Evolutionary conservation across 2,113 vertebrate species (phyloP).

Genomic region (Numenius arquata): DNA sequence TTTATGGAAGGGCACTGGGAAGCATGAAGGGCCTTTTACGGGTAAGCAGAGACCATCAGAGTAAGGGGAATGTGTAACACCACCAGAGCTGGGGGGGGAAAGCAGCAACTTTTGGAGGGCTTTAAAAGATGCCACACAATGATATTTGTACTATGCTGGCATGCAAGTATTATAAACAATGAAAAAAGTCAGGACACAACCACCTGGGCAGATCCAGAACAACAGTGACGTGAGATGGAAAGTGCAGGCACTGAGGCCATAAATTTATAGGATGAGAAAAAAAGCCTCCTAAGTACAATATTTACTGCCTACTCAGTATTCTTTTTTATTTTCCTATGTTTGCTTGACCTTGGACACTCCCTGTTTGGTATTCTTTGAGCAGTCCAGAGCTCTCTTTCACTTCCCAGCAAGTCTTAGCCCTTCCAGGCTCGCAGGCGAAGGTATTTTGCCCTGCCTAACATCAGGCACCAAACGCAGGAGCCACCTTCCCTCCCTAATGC

Average conservation of each 20-base stretch:
- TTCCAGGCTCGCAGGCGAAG: neutral
- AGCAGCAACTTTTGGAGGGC: neutral
- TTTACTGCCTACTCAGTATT: constrained; percentile 53
- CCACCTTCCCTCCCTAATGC: neutral
- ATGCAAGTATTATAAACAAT: neutral
- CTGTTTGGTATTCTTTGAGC: constrained; percentile 13
- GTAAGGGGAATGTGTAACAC: neutral
- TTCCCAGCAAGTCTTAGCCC: neutral
- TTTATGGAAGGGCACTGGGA: neutral
- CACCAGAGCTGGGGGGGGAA: fast-evolving
- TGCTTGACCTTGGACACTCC: constrained; percentile 46
- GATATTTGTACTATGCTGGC: neutral
- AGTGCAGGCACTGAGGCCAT: neutral
- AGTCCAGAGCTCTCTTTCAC: neutral
- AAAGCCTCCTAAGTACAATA: constrained; percentile 25
- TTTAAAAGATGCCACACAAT: neutral
- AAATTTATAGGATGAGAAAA: constrained; percentile 28
- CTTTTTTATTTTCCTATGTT: constrained; percentile 7
- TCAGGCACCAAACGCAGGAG: neutral
- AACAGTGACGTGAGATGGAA: neutral
- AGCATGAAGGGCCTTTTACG: neutral
- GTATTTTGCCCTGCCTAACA: neutral
- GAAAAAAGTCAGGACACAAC: neutral
- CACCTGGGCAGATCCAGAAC: neutral
- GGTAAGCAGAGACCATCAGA: neutral